These are phyloP conservation scores for Flabesymbios commensalis DNA, from an alignment of 2,888 invertebrate genomes.

Conservation along the genomic window DNA sequence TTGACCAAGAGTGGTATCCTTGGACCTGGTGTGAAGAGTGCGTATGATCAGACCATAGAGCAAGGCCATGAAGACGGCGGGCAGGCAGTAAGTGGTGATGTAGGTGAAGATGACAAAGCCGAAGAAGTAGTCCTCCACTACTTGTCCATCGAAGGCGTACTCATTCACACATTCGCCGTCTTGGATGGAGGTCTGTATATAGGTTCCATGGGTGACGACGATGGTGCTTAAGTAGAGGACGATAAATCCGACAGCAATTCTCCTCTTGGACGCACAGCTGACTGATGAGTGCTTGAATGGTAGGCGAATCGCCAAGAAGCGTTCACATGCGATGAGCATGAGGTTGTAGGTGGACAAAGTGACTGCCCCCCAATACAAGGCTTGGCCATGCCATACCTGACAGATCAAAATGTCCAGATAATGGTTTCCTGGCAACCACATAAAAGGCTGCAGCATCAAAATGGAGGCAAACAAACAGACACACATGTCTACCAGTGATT, in stretches of 20 bases:
- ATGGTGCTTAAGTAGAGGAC: slow-evolving; percentile 19
- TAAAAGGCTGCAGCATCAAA: slow-evolving; percentile 26
- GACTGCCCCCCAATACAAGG: slow-evolving; percentile 29
- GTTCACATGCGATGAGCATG: slow-evolving; percentile 22
- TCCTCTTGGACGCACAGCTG: slow-evolving; percentile 2
- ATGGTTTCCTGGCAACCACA: slow-evolving; percentile 25
- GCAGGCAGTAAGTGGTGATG: slow-evolving; percentile 24
- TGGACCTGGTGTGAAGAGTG: slow-evolving; percentile 6
- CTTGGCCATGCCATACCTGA: slow-evolving; percentile 32
- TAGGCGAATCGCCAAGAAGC: slow-evolving; percentile 23
- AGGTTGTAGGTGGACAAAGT: slow-evolving; percentile 31
- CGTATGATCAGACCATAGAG: slow-evolving; percentile 21
- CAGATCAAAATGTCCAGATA: slow-evolving; percentile 26
- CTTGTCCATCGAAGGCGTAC: slow-evolving; percentile 24
- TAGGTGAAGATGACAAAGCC: slow-evolving; percentile 30
- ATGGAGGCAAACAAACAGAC: slow-evolving; percentile 19
- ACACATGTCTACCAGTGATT: slow-evolving; percentile 23
- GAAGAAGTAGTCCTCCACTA: slow-evolving; percentile 19
- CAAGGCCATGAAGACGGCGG: slow-evolving; percentile 22
- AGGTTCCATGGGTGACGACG: slow-evolving; percentile 25
- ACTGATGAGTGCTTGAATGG: slow-evolving; percentile 13
- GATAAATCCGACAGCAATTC: slow-evolving; percentile 5
- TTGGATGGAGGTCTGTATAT: slow-evolving; percentile 19
- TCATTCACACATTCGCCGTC: slow-evolving; percentile 18
- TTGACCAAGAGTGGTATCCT: slow-evolving; percentile 18